Conservation (phyloP, 1,140 invertebrate species). For the Orius insidiosus region DNA sequence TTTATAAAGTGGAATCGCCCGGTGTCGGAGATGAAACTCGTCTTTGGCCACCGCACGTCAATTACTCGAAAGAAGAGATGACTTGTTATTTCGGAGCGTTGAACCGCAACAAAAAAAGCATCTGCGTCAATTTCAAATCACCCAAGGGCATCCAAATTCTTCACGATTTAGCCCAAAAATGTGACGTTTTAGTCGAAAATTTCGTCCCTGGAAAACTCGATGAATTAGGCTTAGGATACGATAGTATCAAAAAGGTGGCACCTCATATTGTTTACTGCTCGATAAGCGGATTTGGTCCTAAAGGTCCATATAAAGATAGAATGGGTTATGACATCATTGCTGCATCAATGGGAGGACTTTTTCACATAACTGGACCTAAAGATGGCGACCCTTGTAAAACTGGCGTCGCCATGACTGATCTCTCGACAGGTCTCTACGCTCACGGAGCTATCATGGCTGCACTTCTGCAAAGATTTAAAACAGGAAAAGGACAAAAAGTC, state of each 20-base stretch:
- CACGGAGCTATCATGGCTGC: constrained; percentile 92
- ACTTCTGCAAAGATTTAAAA: constrained; percentile 55
- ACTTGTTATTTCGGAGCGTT: constrained; percentile 72
- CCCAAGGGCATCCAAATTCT: constrained; percentile 52
- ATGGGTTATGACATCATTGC: constrained; percentile 94
- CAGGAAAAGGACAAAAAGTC: constrained; percentile 76
- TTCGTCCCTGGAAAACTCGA: constrained; percentile 81
- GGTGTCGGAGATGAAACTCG: constrained; percentile 76
- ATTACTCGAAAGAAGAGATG: constrained; percentile 31
- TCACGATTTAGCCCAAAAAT: constrained; percentile 48
- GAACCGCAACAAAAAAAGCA: constrained; percentile 92
- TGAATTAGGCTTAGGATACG: constrained; percentile 60
- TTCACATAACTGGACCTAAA: constrained; percentile 74
- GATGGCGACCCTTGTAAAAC: constrained; percentile 76
- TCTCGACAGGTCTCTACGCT: constrained; percentile 84
- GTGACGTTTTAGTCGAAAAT: constrained; percentile 88
- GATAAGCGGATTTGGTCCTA: constrained; percentile 76
- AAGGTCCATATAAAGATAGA: constrained; percentile 66
- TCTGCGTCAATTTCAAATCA: constrained; percentile 71
- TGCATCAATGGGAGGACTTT: constrained; percentile 73
- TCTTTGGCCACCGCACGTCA: constrained; percentile 80
- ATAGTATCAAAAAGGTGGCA: constrained; percentile 47
- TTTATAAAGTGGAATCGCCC: constrained; percentile 77
- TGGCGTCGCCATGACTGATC: constrained; percentile 83
- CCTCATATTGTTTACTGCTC: constrained; percentile 85